Evolutionary conservation across 2,113 vertebrate species (phyloP).

Genomic region (Calidris pugnax): DNA sequence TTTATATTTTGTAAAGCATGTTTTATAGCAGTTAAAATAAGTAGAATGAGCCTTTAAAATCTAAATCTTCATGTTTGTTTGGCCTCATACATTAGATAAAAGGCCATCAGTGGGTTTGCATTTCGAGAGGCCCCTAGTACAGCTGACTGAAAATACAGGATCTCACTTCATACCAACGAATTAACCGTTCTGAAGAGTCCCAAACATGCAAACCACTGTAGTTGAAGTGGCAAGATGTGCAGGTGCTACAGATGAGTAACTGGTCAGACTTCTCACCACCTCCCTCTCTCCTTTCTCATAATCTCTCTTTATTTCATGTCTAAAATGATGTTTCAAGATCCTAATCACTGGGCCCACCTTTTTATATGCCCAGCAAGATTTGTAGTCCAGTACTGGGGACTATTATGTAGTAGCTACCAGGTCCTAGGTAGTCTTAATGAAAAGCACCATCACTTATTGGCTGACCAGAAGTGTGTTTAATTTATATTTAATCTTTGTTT

Average conservation of each 20-base stretch:
- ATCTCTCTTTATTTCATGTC: not conserved
- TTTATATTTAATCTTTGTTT: not conserved
- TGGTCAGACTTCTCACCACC: not conserved
- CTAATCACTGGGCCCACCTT: not conserved
- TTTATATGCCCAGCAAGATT: not conserved
- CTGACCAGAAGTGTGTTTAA: not conserved
- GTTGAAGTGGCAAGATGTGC: not conserved
- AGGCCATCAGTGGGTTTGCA: not conserved
- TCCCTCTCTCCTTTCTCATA: not conserved
- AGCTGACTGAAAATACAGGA: not conserved
- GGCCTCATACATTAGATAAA: not conserved
- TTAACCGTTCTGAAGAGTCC: not conserved
- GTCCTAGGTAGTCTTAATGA: not conserved
- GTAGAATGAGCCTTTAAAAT: conserved; percentile 10
- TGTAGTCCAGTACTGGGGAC: not conserved
- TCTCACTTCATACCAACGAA: not conserved
- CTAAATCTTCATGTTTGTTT: not conserved
- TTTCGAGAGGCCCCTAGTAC: not conserved
- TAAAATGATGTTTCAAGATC: not conserved
- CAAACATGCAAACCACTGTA: not conserved
- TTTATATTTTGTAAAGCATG: not conserved
- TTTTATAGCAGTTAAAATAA: conserved; percentile 23
- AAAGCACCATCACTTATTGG: not conserved
- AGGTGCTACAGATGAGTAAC: not conserved
- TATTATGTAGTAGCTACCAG: not conserved